Evolutionary conservation across 1,140 invertebrate genomes (phyloP), one percentile per base, ranked within the genome.

Genomic region (Pectinophora gossypiella): DNA sequence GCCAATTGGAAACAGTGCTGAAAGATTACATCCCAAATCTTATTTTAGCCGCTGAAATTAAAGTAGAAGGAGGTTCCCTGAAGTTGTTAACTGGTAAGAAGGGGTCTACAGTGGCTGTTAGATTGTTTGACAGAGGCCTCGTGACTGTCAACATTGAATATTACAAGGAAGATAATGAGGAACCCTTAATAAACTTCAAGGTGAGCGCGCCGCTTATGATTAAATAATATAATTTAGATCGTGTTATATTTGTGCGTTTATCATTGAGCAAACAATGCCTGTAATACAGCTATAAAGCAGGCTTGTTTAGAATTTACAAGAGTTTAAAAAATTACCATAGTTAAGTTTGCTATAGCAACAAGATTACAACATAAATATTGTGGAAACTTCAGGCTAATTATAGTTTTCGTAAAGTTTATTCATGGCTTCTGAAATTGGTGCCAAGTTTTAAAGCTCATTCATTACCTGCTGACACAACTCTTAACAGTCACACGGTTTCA

Each of bases 131-230:
- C 15, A 91, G 94, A 67, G 94, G 94, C 27, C 80, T 95, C 32
- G 87, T 95, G 38, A 95, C 94, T 19, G 77, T 95, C 61, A 95
- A 95, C 76, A 91, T 95, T 73, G 94, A 95, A 76, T 95, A 94
- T 89, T 95, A 92, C 70, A 92, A 94, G 72, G 89, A 89, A 27
- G 93, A 94, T 38, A 90, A 90, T 51, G 92, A 94, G 64, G 91
- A 93, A 57, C 91, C 92, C 21, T 68, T 94, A 45, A 88, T 95
- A 54, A 90, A 86, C 59, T 93, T 92, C 78, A 93, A 95, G 91
- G 94, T 96, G 36, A 40, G 36, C n/a, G 16, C 16, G 16, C 36
- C n/a, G 36, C 36, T 16, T 40, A 13, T 40, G 7, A 40, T 40
- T 40, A 40, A 40, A 15, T 18, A 7, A 40, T 40, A 16, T 15